Conservation (phyloP, 2,113 vertebrate species). For the Prietella phreatophila region DNA sequence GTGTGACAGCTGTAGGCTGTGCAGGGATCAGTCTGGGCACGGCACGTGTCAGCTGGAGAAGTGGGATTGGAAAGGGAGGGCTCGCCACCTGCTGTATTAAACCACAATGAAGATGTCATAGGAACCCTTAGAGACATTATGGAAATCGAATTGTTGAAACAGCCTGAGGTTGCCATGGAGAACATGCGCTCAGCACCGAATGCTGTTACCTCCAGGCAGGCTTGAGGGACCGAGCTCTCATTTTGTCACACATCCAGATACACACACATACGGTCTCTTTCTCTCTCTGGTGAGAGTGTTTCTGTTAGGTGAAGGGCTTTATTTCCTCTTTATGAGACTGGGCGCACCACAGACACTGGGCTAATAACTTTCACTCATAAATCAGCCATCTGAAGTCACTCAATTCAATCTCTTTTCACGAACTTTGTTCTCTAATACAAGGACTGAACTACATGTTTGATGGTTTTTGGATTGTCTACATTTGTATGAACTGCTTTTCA, state of each 20-base stretch:
- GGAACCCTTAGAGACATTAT: slow-evolving; percentile 67
- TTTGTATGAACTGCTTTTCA: not conserved
- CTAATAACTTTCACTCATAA: slow-evolving; percentile 37
- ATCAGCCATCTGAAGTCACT: slow-evolving; percentile 32
- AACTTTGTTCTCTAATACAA: slow-evolving; percentile 17
- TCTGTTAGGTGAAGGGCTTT: slow-evolving; percentile 63
- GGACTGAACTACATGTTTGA: not conserved
- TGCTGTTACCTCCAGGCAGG: slow-evolving; percentile 59
- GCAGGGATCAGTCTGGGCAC: slow-evolving; percentile 11
- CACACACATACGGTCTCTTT: not conserved
- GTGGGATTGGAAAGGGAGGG: slow-evolving; percentile 66
- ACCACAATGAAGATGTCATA: slow-evolving; percentile 77
- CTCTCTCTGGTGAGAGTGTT: slow-evolving; percentile 35
- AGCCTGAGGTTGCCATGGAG: slow-evolving; percentile 76
- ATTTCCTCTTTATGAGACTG: slow-evolving; percentile 59
- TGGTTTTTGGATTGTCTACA: not conserved
- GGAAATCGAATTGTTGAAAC: slow-evolving; percentile 75
- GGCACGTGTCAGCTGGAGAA: slow-evolving; percentile 34
- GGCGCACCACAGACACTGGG: slow-evolving; percentile 34
- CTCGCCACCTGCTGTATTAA: slow-evolving; percentile 55
- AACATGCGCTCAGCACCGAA: slow-evolving; percentile 63
- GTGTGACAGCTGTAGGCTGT: slow-evolving; percentile 58
- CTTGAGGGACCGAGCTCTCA: slow-evolving; percentile 53
- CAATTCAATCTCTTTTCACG: slow-evolving; percentile 37
- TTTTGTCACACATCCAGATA: slow-evolving; percentile 33